A percentile compares a stretch with the other conserved stretches of the same genome.
Evolutionary conservation across 2,797 vertebrate species (phyloP).

Genomic region (Silurus aristotelis): DNA sequence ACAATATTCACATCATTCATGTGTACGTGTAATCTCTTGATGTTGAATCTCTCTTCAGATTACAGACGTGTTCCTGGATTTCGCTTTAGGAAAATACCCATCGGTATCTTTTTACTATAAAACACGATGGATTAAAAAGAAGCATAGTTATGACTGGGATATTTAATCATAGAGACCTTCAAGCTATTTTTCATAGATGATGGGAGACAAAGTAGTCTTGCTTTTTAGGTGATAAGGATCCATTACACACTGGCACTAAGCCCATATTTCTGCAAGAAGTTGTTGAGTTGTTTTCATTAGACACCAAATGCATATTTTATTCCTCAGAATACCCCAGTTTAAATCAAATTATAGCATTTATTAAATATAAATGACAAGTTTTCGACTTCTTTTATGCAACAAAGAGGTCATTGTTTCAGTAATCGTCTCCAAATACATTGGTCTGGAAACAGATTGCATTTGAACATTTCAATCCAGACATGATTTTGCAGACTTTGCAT

Average conservation of each 20-base stretch:
- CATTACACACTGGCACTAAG: not conserved
- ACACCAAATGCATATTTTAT: not conserved
- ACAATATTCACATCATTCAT: not conserved
- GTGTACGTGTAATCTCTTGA: not conserved
- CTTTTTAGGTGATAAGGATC: conserved; percentile 7
- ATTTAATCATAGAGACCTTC: not conserved
- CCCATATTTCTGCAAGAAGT: not conserved
- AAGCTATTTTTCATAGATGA: not conserved
- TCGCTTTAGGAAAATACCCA: not conserved
- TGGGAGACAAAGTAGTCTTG: not conserved
- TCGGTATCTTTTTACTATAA: not conserved
- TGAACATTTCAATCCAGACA: not conserved
- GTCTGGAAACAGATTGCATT: not conserved
- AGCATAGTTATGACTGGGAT: not conserved
- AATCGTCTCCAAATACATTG: not conserved
- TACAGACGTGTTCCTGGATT: not conserved
- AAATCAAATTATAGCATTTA: not conserved
- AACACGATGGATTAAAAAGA: not conserved
- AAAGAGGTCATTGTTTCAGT: not conserved
- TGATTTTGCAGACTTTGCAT: no score
- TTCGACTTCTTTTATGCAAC: not conserved
- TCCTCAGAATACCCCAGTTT: not conserved
- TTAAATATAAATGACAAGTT: not conserved
- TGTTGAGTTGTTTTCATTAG: not conserved
- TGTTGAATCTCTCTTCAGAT: not conserved